Evolutionary conservation across 1,140 invertebrate genomes (phyloP), one percentile per base, ranked within the genome.

Genomic region (Amphibalanus amphitrite): DNA sequence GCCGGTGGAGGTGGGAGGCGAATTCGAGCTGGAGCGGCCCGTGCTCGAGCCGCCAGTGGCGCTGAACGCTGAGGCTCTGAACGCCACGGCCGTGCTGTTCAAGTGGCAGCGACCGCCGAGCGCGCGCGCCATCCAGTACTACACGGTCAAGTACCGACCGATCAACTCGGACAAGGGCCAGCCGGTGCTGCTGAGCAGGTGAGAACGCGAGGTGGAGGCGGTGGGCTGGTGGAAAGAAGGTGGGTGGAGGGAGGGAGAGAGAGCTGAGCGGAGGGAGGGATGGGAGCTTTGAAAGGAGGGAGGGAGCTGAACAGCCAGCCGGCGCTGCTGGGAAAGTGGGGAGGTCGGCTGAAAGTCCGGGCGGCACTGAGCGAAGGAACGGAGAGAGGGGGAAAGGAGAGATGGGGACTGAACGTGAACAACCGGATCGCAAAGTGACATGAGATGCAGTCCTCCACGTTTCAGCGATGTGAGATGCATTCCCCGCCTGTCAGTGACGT

Each of bases 71-170:
- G 71, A 75, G 65, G 70, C 71, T 26, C 71, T 67, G 38, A 72
- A 72, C 38, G 71, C 72, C 69, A 75, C 73, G 33, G 74, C 73
- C 70, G 72, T 75, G 29, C 74, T 71, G 30, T 47, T 75, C 29
- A 73, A 71, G 17, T 75, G 74, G 74, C 29, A 59, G 38, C 67
- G 71, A 0, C 33, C 65, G 3, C 73, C 72, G 13, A 71, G 72
- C 0, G 73, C 71, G 30, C 69, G 70, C 28, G 70, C 65, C 28
- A 72, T 71, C 17, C 23, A 29, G 23, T 75, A 71, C 70, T 75
- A 72, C 73, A 74, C 73, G 28, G 29, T 75, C 59, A 73, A 72
- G 59, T 75, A 73, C 65, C 67, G 28, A 26, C 67, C 72, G 29
- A 40, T 75, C n/a, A 64, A 65, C 15, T 71, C 33, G 28, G 71